Evolutionary conservation across 2,888 invertebrate species (phyloP), one percentile per base, ranked within the genome.

Genomic region (Pinctada fucata): DNA sequence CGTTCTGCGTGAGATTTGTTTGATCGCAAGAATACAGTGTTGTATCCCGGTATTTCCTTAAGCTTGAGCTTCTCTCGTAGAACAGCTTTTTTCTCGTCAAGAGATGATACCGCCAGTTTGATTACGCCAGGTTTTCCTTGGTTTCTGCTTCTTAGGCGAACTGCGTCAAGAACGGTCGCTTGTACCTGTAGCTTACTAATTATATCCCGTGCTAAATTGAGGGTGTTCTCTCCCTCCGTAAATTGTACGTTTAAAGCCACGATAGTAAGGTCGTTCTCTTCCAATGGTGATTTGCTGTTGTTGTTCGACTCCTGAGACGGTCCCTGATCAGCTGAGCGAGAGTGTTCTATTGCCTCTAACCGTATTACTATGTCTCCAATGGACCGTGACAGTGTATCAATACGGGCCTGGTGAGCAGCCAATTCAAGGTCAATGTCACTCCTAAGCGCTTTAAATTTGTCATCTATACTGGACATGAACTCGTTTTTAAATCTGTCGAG

Each of bases 401-500:
- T 69, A 2, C 48, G 2, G 3, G 3, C 3, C 10, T 49, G 48
- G 5, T 69, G 69, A 2, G 5, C 49, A 3, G 47, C 69, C 13
- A 69, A 49, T 69, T 69, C 70, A 50, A 71, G 51, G 70, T 71
- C 70, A 8, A 71, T 50, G 31, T 71, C 70, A 50, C 50, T 50
- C 31, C 50, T 51, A 50, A 71, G 50, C 10, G 70, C 49, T 71
- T 71, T 71, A 16, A 71, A 71, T 71, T 71, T 71, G 3, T 71
- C 70, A 48, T 69, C 50, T 1, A 69, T 48, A 2, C 67, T 67
- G 3, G 67, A 0, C 45, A 67, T 67, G n/a, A 51, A 71, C 3
- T 71, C 70, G 5, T 71, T 71, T 10, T 50, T 3, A 31, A 71
- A 71, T 51, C 50, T 71, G 51, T 71, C 70, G 3, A 51, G 31